These are phyloP conservation scores for Morphnarchus princeps DNA, from an alignment of 2,113 vertebrate genomes.

Conservation along the genomic window DNA sequence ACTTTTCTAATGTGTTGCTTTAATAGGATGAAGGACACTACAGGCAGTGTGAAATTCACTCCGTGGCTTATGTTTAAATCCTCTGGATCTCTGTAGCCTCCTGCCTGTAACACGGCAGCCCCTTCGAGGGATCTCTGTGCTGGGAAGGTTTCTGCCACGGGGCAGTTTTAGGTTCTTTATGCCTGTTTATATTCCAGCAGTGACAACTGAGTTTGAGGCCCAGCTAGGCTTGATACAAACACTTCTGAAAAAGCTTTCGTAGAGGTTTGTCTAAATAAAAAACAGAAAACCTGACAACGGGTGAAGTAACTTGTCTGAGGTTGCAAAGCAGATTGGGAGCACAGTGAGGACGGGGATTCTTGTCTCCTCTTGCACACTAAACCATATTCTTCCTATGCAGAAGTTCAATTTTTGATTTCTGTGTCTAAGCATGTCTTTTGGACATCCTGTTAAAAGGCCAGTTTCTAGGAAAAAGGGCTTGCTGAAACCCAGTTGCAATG, in stretches of 20 bases:
- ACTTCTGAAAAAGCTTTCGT: neutral
- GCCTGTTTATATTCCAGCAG: neutral
- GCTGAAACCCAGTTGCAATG: neutral
- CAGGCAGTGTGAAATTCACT: neutral
- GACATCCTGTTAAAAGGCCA: neutral
- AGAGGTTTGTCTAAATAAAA: neutral
- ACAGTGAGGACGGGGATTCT: neutral
- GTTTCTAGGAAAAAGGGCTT: constrained; percentile 10
- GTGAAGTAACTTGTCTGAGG: neutral
- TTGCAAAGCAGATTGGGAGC: neutral
- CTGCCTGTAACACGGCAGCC: neutral
- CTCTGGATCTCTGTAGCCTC: neutral
- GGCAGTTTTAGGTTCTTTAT: neutral
- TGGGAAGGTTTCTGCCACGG: neutral
- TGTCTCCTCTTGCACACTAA: neutral
- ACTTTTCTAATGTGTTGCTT: neutral
- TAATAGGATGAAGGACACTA: neutral
- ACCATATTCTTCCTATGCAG: neutral
- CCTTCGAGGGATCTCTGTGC: neutral
- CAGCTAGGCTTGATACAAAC: neutral
- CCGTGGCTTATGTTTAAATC: neutral
- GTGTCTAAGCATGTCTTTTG: neutral
- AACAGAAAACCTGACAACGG: neutral
- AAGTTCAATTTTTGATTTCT: neutral
- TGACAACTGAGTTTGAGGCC: neutral